Evolutionary conservation across 1,140 invertebrate genomes (phyloP), one percentile per base, ranked within the genome.

Genomic region (Papilio helenus): DNA sequence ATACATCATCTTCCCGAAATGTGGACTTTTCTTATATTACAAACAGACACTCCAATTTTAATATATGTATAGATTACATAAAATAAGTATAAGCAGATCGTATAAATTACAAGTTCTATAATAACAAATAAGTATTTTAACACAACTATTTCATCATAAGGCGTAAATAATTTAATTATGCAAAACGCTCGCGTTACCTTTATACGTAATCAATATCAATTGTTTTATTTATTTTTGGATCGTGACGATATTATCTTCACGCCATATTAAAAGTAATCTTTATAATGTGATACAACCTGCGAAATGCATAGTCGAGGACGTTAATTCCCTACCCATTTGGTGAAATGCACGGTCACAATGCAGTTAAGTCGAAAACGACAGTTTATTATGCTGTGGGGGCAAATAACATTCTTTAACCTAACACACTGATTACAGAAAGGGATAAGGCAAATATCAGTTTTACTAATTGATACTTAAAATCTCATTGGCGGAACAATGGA

Each of bases 201-300:
- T 61, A 61, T 9, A 26, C 23, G 58, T 68, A 29, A 34, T 68
- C 61, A 68, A 68, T 34, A 29, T 8, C 14, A 34, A 68, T 68
- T 61, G 58, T 61, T 68, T 68, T 29, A 68, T 68, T 9, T 68
- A 3, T 68, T 65, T 65, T 68, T 68, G 29, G 12, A 68, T 29
- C 61, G 61, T 68, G 61, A 34, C 61, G 20, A 34, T 29, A 68
- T 68, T 68, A 68, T 68, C 26, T 68, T 68, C 26, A 68, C 26
- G 12, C 61, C 14, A 4, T 4, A 68, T 68, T 34, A 14, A 68
- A 68, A 29, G n/a, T 58, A 23, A 58, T 39, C 20, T 9, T 58
- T 58, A 20, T 61, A 68, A 29, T 68, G 23, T 68, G 34, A 34
- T 18, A 34, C 61, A 29, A 34, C 26, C 12, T 34, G 26, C 12